Base-by-base conservation (phyloP, 2,113 vertebrate genomes). In the Hemiprocne comata region DNA sequence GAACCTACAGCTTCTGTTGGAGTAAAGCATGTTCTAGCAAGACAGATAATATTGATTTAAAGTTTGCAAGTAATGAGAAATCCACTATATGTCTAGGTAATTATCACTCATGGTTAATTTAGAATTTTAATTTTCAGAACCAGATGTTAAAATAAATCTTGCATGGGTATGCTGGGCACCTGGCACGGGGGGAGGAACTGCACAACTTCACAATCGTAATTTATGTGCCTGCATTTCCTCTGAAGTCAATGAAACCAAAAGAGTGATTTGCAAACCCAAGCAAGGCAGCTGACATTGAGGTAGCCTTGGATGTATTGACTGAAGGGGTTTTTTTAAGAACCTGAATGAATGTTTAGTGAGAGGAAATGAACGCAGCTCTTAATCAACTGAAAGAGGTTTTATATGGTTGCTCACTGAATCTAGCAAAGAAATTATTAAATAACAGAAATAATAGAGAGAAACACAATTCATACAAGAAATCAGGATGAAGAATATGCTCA, bases 111-210 rank as follows among this genome's bases (percentile, higher is more conserved):
- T n/a, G 55, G 73, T 73, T 81, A 93, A 91, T 91, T 77, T 7
- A 66, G 80, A 91, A 84, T 94, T 83, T 83, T 90, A 83, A 90
- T 95, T 88, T 92, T 70, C 89, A 71, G 72, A 74, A 34, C 36
- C 89, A 95, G 87, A 77, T 87, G 87, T 77, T 91, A 80, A 70
- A 70, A 73, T 92, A 89, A 89, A 86, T 74, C 69, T 66, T 2
- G 1, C 11, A 6, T 0, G 0, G 55, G n/a, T 36, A 10, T 6
- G 50, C 24, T 18, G 15, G 34, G 86, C 21, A 51, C 40, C 64
- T 69, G 69, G 86, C 58, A 38, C 1, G 2, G 44, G 21, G 57
- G 36, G 61, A 31, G 46, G 55, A 29, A 60, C 76, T 24, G 66
- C 80, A 80, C 44, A 25, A 4, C 71, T 28, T 36, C 67, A 38